phyloP scores from a whole-genome alignment of 2,797 vertebrate species.

The Pipistrellus pygmaeus region DNA sequence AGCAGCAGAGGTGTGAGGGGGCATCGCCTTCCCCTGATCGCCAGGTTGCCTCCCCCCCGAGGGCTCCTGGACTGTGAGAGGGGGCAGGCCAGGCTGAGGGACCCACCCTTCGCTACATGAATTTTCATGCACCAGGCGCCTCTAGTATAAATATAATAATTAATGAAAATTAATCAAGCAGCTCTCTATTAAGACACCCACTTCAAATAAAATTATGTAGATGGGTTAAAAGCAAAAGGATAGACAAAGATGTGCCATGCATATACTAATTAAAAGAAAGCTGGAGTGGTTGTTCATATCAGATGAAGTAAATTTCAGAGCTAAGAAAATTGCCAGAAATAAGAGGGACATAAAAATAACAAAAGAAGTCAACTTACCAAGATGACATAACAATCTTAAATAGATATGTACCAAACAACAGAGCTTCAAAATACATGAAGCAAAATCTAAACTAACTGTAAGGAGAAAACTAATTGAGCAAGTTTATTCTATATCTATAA shows the following conservation, averaged over 20 bases:
- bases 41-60: no score
- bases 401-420: background rate
- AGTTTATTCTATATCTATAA: no score
- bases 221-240: background rate
- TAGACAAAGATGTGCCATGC: background rate
- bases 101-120: no score
- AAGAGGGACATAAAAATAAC: background rate
- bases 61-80: no score
- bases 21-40: no score
- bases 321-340: background rate
- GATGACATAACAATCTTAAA: background rate
- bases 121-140: no score
- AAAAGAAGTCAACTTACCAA: background rate
- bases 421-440: background rate
- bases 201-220: background rate
- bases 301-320: background rate
- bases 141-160: background rate
- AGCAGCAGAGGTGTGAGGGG: no score
- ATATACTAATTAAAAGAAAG: background rate
- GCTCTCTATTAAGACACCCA: background rate
- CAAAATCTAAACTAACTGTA: background rate
- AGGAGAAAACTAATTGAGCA: background rate
- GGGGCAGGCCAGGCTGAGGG: no score
- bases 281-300: background rate
- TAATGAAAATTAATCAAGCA: conserved; percentile 18